Evolutionary conservation across 2,888 invertebrate species (phyloP).

Genomic region (Buathra laborator): DNA sequence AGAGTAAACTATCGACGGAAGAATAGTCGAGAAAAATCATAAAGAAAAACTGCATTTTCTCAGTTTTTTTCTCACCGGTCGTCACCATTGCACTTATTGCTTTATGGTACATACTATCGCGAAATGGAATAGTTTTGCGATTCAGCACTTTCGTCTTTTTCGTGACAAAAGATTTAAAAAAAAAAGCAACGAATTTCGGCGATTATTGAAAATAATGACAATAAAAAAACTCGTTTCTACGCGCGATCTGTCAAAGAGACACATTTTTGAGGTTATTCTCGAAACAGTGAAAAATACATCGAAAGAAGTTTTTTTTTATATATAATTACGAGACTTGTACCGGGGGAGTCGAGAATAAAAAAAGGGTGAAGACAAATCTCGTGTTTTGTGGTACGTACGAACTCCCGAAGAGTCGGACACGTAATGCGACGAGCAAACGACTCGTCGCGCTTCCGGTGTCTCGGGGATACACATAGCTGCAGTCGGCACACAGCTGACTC

Average conservation of each 20-base stretch:
- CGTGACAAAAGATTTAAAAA: too few relatives aligned
- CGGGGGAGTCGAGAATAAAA: not conserved
- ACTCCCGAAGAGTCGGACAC: slow-evolving; percentile 39
- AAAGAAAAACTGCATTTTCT: not conserved
- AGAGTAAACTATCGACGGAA: slow-evolving; percentile 4
- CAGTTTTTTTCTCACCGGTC: not conserved
- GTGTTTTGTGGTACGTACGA: not conserved
- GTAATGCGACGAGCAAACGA: slow-evolving; percentile 49
- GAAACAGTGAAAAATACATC: not conserved
- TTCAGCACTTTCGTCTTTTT: not conserved
- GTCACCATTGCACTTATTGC: not conserved
- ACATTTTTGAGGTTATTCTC: too few relatives aligned
- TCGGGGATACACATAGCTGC: slow-evolving; percentile 23
- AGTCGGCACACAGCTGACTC: slow-evolving; percentile 77
- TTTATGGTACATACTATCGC: not conserved
- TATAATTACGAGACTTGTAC: slow-evolving; percentile 1
- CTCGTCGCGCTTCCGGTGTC: slow-evolving; percentile 64
- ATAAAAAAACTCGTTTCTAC: not conserved
- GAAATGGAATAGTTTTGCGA: not conserved
- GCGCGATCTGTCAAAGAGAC: not conserved
- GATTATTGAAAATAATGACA: not conserved
- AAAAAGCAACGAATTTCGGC: not conserved
- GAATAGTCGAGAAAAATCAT: slow-evolving; percentile 29
- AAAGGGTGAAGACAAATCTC: not conserved
- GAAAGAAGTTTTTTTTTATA: not conserved